These are phyloP conservation scores for Cynodonichthys magdalenae DNA, from an alignment of 2,797 vertebrate species.

Conservation along the genomic window DNA sequence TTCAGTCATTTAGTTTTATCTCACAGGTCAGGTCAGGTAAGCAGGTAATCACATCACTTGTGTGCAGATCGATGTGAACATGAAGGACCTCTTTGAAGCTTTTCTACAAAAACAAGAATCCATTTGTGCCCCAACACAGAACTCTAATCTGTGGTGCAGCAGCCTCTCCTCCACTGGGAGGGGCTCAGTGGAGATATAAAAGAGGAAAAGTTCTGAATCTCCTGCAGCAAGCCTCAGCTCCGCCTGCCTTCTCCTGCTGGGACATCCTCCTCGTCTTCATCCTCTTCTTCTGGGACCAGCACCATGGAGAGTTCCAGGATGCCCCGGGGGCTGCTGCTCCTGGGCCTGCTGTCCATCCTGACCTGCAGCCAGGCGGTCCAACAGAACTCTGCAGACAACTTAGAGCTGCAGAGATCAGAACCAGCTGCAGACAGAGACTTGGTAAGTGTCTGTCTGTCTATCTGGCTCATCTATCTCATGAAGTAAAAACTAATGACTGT, in stretches of 20 bases:
- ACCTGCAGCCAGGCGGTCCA: slow-evolving; percentile 68
- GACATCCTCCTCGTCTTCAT: slow-evolving; percentile 3
- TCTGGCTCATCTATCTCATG: too few species aligned
- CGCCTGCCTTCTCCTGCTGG: slow-evolving; percentile 18
- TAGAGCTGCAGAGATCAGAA: slow-evolving; percentile 54
- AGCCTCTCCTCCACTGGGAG: slow-evolving; percentile 42
- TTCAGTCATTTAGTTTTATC: too few species aligned
- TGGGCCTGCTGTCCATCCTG: slow-evolving; percentile 60
- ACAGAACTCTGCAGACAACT: slow-evolving; percentile 74
- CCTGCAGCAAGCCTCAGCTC: slow-evolving; percentile 31
- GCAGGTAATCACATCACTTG: too few species aligned
- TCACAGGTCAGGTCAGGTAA: too few species aligned
- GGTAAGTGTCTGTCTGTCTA: slow-evolving; percentile 54
- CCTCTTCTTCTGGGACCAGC: slow-evolving; percentile 29
- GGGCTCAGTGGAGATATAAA: slow-evolving; percentile 50
- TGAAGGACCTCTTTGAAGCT: too few species aligned
- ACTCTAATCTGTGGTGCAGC: too few species aligned
- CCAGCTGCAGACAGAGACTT: slow-evolving; percentile 72
- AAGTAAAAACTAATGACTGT: too few species aligned
- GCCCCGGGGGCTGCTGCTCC: slow-evolving; percentile 66
- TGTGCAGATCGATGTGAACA: too few species aligned
- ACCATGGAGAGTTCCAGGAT: slow-evolving; percentile 77
- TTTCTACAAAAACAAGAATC: too few species aligned
- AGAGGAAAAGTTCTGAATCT: slow-evolving; percentile 25
- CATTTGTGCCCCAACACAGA: too few species aligned